Base-by-base conservation (phyloP, 2,888 invertebrate genomes). In the Tipula lateralis region DNA sequence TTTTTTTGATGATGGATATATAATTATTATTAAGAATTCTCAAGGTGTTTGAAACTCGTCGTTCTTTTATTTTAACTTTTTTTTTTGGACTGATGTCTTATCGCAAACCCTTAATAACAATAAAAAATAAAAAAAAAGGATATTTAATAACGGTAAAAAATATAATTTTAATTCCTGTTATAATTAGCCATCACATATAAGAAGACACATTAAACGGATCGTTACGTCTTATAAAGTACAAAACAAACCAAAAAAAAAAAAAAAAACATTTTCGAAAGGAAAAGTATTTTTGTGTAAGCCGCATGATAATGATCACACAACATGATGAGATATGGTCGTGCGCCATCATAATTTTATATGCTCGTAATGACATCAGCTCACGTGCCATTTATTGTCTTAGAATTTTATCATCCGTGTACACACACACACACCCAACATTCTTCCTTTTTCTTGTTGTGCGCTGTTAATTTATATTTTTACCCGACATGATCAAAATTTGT, bases 11-110 rank as follows among this genome's bases (percentile, higher is more conserved):
- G 66, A 66, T 66, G 66, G 66, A 66, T 66, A 66, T 66, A 66
- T 66, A 66, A 66, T 66, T 66, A 66, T 66, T 66, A 66, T 66
- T 66, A 66, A 66, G 66, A 66, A 66, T 66, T 66, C n/a, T n/a
- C 66, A 66, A 66, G 66, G 66, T 66, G 66, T 66, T 66, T 24
- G 66, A 66, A 66, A 66, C 24, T 66, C 24, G 0, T 24, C 66
- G 66, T 66, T 19, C 9, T 66, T 66, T 19, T 24, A 24, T 24
- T 66, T 19, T 24, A 24, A 4, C 9, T 66, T 66, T 19, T 24
- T 66, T 24, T 66, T 19, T 24, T 66, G 3, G 24, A 24, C 66
- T 66, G 66, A 66, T 66, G 66, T 66, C 66, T 24, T 66, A 66
- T 66, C 66, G 24, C 66, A 66, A 66, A 24, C 66, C 66, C 66